Evolutionary conservation across 2,888 invertebrate species (phyloP), one percentile per base, ranked within the genome.

Genomic region (Dicranocentrus wangi): DNA sequence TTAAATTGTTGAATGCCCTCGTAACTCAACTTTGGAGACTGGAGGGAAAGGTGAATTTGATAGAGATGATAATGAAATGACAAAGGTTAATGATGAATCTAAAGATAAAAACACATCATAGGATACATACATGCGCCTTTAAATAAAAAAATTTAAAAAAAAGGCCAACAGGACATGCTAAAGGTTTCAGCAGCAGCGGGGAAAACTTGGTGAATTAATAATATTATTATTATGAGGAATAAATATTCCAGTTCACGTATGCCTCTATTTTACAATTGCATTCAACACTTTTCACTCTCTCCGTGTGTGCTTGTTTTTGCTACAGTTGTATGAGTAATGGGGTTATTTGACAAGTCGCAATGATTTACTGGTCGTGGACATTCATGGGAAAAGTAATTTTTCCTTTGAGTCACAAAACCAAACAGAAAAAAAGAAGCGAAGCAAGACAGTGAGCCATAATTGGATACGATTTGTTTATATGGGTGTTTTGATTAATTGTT

Each of bases 321-420:
- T 75, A 75, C 75, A 75, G 58, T 75, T 75, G 47, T 68, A 66
- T 73, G 66, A 75, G 39, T 65, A 75, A 75, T 75, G 66, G 75
- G 75, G 65, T 68, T 66, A 66, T 75, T 66, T 75, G 75, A 75
- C 75, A 75, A 75, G 75, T 43, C 53, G 66, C 28, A 43, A 68
- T 75, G 75, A 75, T 75, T 75, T 75, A 75, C 43, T 66, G 75
- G 66, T 43, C 27, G 47, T 2, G 66, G 43, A 66, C 66, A 66
- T 75, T 75, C 75, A 75, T 75, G 75, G 75, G 75, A 75, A 75
- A 75, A 58, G 19, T 53, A 39, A 65, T 73, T 65, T 73, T 53
- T 39, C 55, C 53, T 55, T 53, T 39, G 65, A 32, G 7, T 2
- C 43, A 27, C 27, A 61, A 53, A 73, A 63, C 32, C 63, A 63